phyloP scores from a whole-genome alignment of 2,888 invertebrate species.

The Eupsilia transversa region DNA sequence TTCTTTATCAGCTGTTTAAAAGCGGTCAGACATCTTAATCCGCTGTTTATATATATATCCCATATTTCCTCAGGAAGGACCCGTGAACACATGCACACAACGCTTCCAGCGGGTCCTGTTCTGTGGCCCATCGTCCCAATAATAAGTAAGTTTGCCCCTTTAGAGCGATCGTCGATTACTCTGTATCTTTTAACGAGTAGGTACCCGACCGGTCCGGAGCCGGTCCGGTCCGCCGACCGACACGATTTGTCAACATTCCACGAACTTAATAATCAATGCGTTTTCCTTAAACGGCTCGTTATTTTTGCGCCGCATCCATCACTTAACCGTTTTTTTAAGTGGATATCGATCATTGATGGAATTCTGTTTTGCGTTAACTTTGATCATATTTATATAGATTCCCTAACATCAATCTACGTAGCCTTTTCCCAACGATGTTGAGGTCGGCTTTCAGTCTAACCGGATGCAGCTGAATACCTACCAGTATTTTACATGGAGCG shows the following conservation, averaged over 20 bases:
- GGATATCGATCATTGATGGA: background rate
- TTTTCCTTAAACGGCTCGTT: slow-evolving; percentile 14
- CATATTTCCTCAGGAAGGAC: background rate
- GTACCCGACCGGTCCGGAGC: background rate
- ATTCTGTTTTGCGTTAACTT: background rate
- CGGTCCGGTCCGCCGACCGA: slow-evolving; percentile 16
- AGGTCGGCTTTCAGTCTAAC: background rate
- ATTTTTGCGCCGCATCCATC: background rate
- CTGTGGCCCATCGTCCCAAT: slow-evolving; percentile 23
- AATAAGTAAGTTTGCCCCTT: slow-evolving; percentile 39
- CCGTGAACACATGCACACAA: background rate
- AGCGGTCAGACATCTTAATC: background rate
- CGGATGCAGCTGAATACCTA: too few relatives aligned
- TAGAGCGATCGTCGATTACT: slow-evolving; percentile 40
- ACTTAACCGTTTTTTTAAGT: background rate
- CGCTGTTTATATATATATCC: too few relatives aligned
- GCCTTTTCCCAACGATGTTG: background rate
- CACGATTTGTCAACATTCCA: slow-evolving; percentile 19
- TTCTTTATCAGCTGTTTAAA: background rate
- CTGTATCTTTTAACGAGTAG: slow-evolving; percentile 43
- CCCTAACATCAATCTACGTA: background rate
- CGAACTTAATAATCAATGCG: slow-evolving; percentile 35
- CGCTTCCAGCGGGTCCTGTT: background rate
- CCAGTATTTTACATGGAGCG: too few relatives aligned
- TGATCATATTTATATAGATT: background rate